Evolutionary conservation across 2,113 vertebrate genomes (phyloP).

Genomic region (Leucopsar rothschildi): DNA sequence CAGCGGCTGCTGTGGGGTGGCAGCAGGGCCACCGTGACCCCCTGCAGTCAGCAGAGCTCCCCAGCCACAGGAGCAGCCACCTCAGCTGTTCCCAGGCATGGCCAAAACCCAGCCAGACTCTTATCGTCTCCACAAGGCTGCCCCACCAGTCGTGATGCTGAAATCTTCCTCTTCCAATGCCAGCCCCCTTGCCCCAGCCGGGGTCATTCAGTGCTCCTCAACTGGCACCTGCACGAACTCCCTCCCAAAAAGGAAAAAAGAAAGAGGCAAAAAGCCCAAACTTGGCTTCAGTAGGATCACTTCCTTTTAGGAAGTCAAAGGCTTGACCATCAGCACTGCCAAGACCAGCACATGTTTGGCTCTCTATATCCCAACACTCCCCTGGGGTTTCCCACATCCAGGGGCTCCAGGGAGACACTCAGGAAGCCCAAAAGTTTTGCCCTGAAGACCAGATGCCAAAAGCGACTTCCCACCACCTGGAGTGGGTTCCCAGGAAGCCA

Average conservation of each 20-base stretch:
- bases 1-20: not conserved
- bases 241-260: not conserved
- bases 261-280: not conserved
- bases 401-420: not conserved
- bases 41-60: fast-evolving
- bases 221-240: not conserved
- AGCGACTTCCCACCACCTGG: not conserved
- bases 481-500: not conserved
- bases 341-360: fast-evolving
- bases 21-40: not conserved
- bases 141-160: fast-evolving
- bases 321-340: not conserved
- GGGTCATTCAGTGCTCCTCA: not conserved
- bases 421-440: not conserved
- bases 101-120: not conserved
- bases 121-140: not conserved
- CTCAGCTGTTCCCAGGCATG: not conserved
- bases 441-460: fast-evolving
- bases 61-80: fast-evolving
- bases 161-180: not conserved
- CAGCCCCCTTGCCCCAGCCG: not conserved
- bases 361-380: not conserved
- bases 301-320: not conserved
- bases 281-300: not conserved
- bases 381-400: not conserved